These are phyloP conservation scores for Oryzias celebensis DNA, from an alignment of 2,113 vertebrate genomes.

Conservation along the genomic window DNA sequence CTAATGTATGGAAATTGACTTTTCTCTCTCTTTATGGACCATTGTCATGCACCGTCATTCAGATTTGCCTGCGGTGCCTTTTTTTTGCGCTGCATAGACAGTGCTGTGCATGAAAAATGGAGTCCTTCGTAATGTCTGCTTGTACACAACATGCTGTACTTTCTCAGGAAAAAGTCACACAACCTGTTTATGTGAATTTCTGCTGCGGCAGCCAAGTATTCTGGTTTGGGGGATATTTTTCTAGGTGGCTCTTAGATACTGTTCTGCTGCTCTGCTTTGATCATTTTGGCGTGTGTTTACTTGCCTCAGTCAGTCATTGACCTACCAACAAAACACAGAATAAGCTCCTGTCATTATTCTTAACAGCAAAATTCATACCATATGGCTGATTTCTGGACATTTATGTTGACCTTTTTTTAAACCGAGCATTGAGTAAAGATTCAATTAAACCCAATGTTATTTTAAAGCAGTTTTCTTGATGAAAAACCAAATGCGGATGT, in stretches of 20 bases:
- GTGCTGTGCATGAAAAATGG: background rate
- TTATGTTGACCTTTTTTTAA: background rate
- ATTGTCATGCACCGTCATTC: no score
- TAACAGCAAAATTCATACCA: slow-evolving; percentile 8
- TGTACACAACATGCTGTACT: background rate
- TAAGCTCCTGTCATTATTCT: background rate
- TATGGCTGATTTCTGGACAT: background rate
- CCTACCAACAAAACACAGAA: background rate
- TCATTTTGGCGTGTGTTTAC: slow-evolving; percentile 26
- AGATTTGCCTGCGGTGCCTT: no score
- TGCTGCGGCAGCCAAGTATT: slow-evolving; percentile 24
- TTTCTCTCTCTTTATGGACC: no score
- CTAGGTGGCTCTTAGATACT: background rate
- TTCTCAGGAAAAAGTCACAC: slow-evolving; percentile 9
- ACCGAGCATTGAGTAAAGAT: no score
- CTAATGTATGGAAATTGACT: no score
- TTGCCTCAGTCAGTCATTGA: background rate
- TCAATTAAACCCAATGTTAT: no score
- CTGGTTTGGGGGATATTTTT: slow-evolving; percentile 25
- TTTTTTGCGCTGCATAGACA: no score
- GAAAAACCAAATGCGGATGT: background rate
- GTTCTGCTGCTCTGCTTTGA: background rate
- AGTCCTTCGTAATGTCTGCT: background rate
- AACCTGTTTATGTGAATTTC: slow-evolving; percentile 1
- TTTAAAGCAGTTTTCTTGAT: background rate